phyloP scores from a whole-genome alignment of 2,797 vertebrate species.

The Lepidocolaptes lacrymiger region DNA sequence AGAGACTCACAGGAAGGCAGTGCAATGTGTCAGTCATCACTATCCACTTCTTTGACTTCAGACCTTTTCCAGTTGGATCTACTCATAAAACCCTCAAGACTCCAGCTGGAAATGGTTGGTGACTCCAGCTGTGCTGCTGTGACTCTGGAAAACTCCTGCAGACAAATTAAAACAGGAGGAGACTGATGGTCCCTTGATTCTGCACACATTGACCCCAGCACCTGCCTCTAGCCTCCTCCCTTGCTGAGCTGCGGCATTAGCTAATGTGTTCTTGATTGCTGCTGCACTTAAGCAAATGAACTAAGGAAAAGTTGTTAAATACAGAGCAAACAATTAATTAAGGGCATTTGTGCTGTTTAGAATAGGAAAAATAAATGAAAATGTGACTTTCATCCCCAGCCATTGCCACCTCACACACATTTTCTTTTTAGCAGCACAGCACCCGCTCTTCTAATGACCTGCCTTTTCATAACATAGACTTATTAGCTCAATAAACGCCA shows the following conservation, averaged over 20 bases:
- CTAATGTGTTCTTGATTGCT: constrained; percentile 54
- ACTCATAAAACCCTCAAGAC: neutral
- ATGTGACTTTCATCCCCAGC: neutral
- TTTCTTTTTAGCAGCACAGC: neutral
- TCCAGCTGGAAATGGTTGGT: constrained; percentile 38
- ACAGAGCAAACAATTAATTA: constrained; percentile 64
- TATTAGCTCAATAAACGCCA: constrained; percentile 20
- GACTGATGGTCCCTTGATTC: neutral
- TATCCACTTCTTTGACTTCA: constrained; percentile 16
- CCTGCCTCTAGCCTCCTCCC: neutral
- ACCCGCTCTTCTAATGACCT: neutral
- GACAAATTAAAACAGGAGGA: constrained; percentile 32
- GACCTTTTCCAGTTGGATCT: constrained; percentile 39
- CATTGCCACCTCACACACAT: neutral
- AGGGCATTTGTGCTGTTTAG: constrained; percentile 9
- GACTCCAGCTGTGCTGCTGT: neutral
- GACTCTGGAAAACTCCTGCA: constrained; percentile 19
- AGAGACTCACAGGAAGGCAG: neutral
- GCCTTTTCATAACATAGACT: constrained; percentile 31
- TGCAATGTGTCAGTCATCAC: neutral
- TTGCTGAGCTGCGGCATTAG: neutral
- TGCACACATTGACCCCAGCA: neutral
- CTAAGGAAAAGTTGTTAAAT: constrained; percentile 51
- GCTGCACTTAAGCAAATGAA: constrained; percentile 38
- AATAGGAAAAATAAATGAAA: neutral